Base-by-base conservation (phyloP, 2,797 vertebrate species). In the Rachycentron canadum region DNA sequence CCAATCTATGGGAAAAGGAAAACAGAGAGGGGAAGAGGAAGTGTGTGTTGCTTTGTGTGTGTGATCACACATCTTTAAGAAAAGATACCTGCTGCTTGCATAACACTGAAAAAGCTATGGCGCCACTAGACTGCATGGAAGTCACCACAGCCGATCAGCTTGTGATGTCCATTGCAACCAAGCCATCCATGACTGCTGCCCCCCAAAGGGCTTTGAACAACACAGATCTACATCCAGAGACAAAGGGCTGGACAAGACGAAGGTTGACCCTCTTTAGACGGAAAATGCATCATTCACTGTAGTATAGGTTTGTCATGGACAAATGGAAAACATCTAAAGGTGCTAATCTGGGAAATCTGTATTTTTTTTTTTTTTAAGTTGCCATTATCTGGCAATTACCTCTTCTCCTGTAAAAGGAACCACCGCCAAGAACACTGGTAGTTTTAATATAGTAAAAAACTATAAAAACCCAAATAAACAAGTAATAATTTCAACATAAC, bases 121-220 rank as follows among this genome's bases (percentile, higher is more conserved):
- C 75, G 82, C 79, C 90, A 88, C 79, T 41, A 1, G 73, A 85
- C 79, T 67, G 68, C 30, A 70, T 69, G 62, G 56, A 32, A 81
- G 83, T 73, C 79, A 82, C 85, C 75, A 66, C 89, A 80, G 82
- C 72, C 47, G 53, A 85, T 81, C 76, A 41, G 84, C 78, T 82
- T 87, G 88, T 83, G 84, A 62, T 85, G 45, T 78, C 76, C 72
- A 78, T 92, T 88, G 81, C 52, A 8, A 78, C 67, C 84, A 82
- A 89, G 69, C 76, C 89, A 89, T 82, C 93, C 90, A 81, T 93
- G 92, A 93, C 89, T 58, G 73, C 65, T 67, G 50, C 69, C 79
- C 76, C 78, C 78, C 59, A 38, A 75, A 78, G 72, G 84, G 57
- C 75, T 89, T 84, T 88, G 69, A 89, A 77, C 78, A 64, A 61